phyloP scores from a whole-genome alignment of 2,797 vertebrate species.

The Gymnopithys bicolor region DNA sequence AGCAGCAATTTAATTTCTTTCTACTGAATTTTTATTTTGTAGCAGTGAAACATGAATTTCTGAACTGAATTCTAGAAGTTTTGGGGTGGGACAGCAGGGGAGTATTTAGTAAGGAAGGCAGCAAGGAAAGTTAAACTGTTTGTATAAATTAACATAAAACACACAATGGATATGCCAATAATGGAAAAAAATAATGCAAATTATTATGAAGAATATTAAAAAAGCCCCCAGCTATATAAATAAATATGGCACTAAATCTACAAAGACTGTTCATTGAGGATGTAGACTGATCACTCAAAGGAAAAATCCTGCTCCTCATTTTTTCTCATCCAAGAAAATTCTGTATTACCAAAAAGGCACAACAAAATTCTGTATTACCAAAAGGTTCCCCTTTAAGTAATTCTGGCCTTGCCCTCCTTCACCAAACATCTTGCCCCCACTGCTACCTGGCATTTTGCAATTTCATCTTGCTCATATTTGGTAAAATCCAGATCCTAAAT shows the following conservation, averaged over 20 bases:
- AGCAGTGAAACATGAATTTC: neutral
- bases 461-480: neutral
- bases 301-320: neutral
- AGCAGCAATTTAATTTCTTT: neutral
- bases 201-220: neutral
- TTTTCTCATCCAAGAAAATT: neutral
- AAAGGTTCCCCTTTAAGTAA: neutral
- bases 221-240: neutral
- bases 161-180: neutral
- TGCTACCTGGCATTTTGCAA: neutral
- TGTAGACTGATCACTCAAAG: neutral
- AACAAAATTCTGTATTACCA: neutral
- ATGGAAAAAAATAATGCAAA: neutral
- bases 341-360: rapidly evolving
- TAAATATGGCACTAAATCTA: neutral
- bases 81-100: neutral
- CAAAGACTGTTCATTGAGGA: neutral
- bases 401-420: neutral
- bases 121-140: neutral
- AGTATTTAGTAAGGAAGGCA: neutral
- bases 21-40: neutral
- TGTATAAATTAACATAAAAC: neutral
- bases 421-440: neutral
- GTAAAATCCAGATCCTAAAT: neutral
- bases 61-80: neutral